A percentile compares a stretch with the other conserved stretches of the same genome.
phyloP scores from a whole-genome alignment of 2,113 vertebrate species.

The Ceyx melanurus region DNA sequence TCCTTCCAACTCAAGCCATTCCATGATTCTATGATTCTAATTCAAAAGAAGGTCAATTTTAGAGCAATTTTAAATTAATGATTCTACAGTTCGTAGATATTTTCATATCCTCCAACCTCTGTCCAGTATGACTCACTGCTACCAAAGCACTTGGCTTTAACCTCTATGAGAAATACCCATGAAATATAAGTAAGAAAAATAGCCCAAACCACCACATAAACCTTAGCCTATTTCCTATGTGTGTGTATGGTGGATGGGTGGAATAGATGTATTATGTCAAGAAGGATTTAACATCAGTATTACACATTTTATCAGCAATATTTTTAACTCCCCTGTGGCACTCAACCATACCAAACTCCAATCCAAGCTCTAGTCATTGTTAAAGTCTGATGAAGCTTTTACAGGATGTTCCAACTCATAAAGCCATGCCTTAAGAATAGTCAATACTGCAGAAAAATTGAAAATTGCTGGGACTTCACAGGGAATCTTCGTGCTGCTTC shows the following conservation, averaged over 20 bases:
- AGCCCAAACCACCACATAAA: not conserved
- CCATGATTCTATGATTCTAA: no score
- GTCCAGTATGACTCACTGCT: not conserved
- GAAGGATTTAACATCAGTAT: not conserved
- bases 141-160: not conserved
- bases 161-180: not conserved
- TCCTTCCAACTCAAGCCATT: no score
- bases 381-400: slow-evolving; percentile 7
- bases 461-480: not conserved
- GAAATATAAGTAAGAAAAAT: not conserved
- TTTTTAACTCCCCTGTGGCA: not conserved
- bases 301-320: not conserved
- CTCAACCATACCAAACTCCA: not conserved
- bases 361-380: not conserved
- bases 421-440: not conserved
- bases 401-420: not conserved
- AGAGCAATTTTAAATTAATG: not conserved
- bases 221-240: not conserved
- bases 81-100: not conserved
- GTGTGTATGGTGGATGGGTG: not conserved
- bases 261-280: not conserved
- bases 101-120: not conserved
- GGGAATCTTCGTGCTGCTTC: not conserved
- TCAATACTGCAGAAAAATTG: not conserved
- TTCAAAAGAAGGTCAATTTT: not conserved